Percentiles rank a stretch among this genome's conserved stretches.
These are phyloP conservation scores for Leptatherina wallacei DNA, from an alignment of 2,797 vertebrate species.

Conservation along the genomic window DNA sequence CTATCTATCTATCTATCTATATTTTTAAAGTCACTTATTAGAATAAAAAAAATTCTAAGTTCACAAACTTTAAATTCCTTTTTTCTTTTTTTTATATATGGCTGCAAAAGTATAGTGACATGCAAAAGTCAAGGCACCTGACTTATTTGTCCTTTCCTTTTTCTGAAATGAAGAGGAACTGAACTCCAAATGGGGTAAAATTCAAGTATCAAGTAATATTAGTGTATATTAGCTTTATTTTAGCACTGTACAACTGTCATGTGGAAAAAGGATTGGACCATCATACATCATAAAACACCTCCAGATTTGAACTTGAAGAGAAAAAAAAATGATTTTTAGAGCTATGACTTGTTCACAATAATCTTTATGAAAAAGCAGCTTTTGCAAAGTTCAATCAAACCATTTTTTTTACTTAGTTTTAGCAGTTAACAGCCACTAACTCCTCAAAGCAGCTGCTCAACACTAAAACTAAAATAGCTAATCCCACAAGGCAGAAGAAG, in stretches of 20 bases:
- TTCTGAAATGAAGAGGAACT: not conserved
- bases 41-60: not conserved
- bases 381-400: not conserved
- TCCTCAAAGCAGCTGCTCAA: not conserved
- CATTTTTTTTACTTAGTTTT: not conserved
- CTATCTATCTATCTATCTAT: too few species aligned
- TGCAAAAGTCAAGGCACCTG: not conserved
- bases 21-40: too few species aligned
- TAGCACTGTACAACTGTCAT: not conserved
- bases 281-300: not conserved
- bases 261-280: not conserved
- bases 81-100: not conserved
- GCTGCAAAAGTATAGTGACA: not conserved
- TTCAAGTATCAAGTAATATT: not conserved
- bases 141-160: not conserved
- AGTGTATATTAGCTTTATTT: not conserved
- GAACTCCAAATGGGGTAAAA: not conserved
- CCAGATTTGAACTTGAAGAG: not conserved
- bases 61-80: not conserved
- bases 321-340: not conserved
- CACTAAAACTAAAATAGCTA: not conserved
- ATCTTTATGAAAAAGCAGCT: not conserved
- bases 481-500: not conserved
- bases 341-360: not conserved
- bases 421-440: not conserved